Evolutionary conservation across 1,140 invertebrate species (phyloP).

Genomic region (Drosophila nigrodunni): DNA sequence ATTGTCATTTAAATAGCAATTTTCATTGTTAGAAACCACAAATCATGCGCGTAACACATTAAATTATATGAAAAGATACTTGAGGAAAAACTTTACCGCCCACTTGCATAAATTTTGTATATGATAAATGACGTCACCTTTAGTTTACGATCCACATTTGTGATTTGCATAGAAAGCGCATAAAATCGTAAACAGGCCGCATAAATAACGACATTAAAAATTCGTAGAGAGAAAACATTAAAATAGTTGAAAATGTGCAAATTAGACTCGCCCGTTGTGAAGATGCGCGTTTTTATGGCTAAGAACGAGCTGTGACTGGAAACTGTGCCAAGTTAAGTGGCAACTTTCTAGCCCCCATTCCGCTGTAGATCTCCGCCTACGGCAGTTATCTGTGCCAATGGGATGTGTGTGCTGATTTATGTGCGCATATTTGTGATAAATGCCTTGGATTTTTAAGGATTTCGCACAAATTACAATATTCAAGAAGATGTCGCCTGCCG

Average conservation of each 20-base stretch:
- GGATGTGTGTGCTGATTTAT: conserved; percentile 70
- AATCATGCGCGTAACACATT: conserved; percentile 6
- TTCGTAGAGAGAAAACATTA: conserved; percentile 52
- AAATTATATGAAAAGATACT: neutral
- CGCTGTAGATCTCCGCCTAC: too few species aligned
- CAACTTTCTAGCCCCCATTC: conserved; percentile 10
- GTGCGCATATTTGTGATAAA: conserved; percentile 71
- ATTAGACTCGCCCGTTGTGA: conserved; percentile 69
- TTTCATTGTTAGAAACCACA: conserved; percentile 11
- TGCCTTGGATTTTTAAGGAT: conserved; percentile 71
- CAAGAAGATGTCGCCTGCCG: conserved; percentile 29
- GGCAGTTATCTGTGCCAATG: conserved; percentile 39
- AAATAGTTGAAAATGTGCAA: conserved; percentile 84
- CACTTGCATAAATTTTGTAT: conserved; percentile 32
- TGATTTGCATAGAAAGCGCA: conserved; percentile 77
- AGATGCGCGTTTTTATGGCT: conserved; percentile 63
- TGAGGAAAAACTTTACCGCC: conserved; percentile 41
- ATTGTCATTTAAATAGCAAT: conserved; percentile 12
- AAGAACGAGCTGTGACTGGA: conserved; percentile 55
- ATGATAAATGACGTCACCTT: conserved; percentile 80
- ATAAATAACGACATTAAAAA: conserved; percentile 78
- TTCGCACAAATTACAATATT: conserved; percentile 77
- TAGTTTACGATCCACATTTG: conserved; percentile 39
- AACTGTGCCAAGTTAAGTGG: conserved; percentile 43
- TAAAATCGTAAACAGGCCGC: conserved; percentile 76